phyloP scores from a whole-genome alignment of 2,113 vertebrate genomes.

The Brachypteracias leptosomus region DNA sequence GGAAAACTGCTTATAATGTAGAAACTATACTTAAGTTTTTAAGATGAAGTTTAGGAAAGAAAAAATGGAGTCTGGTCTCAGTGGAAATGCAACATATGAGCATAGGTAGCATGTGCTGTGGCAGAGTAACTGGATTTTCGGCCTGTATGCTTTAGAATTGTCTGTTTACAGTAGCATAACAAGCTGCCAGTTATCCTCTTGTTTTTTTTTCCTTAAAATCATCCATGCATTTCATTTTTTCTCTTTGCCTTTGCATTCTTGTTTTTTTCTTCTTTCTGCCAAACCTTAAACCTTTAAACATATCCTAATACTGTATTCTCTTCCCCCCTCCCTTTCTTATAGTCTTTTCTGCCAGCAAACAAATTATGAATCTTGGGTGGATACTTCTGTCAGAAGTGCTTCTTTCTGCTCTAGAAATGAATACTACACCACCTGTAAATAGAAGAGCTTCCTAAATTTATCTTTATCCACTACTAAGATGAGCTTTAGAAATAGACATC shows the following conservation, averaged over 20 bases:
- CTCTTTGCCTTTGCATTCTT: not conserved
- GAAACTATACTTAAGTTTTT: not conserved
- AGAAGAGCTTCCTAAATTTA: not conserved
- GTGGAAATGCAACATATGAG: not conserved
- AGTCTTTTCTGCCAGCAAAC: not conserved
- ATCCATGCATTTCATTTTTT: not conserved
- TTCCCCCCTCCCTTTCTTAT: not conserved
- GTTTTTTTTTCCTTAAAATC: not conserved
- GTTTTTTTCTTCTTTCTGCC: not conserved
- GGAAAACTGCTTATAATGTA: not conserved
- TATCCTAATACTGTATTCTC: not conserved
- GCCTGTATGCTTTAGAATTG: not conserved
- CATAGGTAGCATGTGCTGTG: rapidly evolving
- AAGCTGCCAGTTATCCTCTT: not conserved
- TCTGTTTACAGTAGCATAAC: not conserved
- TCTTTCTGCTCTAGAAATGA: not conserved
- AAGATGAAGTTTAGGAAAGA: not conserved
- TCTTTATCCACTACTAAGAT: not conserved
- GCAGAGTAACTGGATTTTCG: not conserved
- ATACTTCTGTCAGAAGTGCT: not conserved
- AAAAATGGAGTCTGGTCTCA: not conserved
- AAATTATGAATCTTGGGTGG: not conserved
- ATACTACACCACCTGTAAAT: not conserved
- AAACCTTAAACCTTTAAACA: not conserved
- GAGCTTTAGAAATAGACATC: not conserved